phyloP scores from a whole-genome alignment of 2,888 invertebrate species.

The Odontothrips loti region DNA sequence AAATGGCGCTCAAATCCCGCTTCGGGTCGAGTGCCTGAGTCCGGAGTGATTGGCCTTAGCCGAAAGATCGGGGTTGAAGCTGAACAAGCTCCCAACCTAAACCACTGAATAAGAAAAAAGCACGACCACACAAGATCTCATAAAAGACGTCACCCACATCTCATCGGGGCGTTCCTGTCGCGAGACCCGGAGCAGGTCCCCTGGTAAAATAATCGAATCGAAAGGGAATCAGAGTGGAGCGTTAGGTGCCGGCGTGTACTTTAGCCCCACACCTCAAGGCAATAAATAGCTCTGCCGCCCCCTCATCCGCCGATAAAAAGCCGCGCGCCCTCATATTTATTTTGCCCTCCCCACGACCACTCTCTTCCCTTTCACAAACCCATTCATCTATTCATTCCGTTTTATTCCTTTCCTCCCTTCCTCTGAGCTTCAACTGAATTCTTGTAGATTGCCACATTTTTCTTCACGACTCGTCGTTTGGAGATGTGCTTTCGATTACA shows the following conservation, averaged over 20 bases:
- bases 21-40: no score
- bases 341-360: background rate
- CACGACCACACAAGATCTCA: no score
- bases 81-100: no score
- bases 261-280: background rate
- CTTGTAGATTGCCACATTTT: slow-evolving; percentile 11
- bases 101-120: no score
- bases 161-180: no score
- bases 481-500: slow-evolving; percentile 6
- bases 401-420: background rate
- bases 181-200: no score
- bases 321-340: background rate
- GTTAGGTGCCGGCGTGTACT: background rate
- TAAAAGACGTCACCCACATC: no score
- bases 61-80: no score
- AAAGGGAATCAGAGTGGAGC: no score
- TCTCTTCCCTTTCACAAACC: slow-evolving; percentile 5
- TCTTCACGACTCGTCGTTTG: background rate
- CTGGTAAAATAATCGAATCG: no score
- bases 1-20: no score
- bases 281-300: background rate
- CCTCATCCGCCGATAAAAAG: background rate
- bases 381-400: background rate
- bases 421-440: background rate
- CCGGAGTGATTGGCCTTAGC: no score